Evolutionary conservation across 2,888 invertebrate species (phyloP).

Genomic region (Plagiodera versicolora): DNA sequence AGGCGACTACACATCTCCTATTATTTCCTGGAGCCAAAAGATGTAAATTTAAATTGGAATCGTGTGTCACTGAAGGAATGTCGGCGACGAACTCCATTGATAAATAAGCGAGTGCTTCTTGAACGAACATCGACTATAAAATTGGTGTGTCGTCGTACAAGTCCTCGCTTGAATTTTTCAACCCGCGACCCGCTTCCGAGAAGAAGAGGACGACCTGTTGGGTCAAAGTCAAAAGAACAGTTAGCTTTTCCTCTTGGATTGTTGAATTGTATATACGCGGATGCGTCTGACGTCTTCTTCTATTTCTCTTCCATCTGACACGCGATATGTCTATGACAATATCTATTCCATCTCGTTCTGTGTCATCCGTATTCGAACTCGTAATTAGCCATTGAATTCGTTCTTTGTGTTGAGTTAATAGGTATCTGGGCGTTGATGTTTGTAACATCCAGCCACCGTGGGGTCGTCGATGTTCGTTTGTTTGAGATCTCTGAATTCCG

Average conservation of each 20-base stretch:
- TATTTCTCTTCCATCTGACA: neutral
- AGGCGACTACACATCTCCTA: neutral
- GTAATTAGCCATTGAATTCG: constrained; percentile 35
- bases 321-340: constrained; percentile 15
- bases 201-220: constrained; percentile 34
- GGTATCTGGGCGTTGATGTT: neutral
- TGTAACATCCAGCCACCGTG: constrained; percentile 3
- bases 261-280: constrained; percentile 9
- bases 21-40: neutral
- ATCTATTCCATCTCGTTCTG: constrained; percentile 26
- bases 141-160: constrained; percentile 24
- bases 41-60: neutral
- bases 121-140: constrained; percentile 22
- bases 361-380: constrained; percentile 28
- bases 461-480: too few species aligned
- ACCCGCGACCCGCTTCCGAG: constrained; percentile 36
- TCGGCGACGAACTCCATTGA: constrained; percentile 18
- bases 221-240: constrained; percentile 42
- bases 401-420: constrained; percentile 25
- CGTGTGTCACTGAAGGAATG: neutral
- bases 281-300: constrained; percentile 2
- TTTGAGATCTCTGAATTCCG: too few species aligned
- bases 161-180: constrained; percentile 31
- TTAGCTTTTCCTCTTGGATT: constrained; percentile 21
- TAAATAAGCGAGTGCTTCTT: constrained; percentile 16